Conservation (phyloP, 2,113 vertebrate species). For the Cygnus buccinator region DNA sequence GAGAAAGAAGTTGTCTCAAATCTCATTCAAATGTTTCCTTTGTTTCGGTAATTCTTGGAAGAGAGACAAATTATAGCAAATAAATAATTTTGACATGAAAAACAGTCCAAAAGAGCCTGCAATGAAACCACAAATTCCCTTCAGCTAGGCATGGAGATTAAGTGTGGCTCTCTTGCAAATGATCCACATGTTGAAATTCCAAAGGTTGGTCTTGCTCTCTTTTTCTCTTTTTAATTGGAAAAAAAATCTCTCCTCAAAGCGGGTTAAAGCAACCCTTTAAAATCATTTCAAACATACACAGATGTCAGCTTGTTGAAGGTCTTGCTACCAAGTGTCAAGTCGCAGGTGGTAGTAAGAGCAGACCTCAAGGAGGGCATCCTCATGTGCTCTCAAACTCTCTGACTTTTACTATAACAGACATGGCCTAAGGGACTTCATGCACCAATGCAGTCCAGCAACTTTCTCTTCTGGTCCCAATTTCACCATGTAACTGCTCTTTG, state of each 20-base stretch:
- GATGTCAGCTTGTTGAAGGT: neutral
- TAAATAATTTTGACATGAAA: slow-evolving; percentile 59
- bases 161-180: neutral
- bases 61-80: slow-evolving; percentile 50
- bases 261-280: neutral
- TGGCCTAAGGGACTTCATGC: neutral
- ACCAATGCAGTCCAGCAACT: neutral
- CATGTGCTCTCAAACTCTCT: neutral
- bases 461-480: neutral
- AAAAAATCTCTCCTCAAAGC: neutral
- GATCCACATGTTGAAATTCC: neutral
- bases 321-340: neutral
- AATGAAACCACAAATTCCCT: slow-evolving; percentile 47
- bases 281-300: neutral
- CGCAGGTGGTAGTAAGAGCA: neutral
- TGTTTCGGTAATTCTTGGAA: slow-evolving; percentile 63
- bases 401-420: neutral
- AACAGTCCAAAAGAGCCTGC: neutral
- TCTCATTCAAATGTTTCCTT: slow-evolving; percentile 62
- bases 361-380: neutral
- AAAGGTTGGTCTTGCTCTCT: neutral
- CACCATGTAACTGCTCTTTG: neutral
- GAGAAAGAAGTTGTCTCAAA: slow-evolving; percentile 59
- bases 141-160: neutral
- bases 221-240: neutral